Evolutionary conservation across 2,888 invertebrate genomes (phyloP), one percentile per base, ranked within the genome.

Genomic region (Rhorus exstirpatorius): DNA sequence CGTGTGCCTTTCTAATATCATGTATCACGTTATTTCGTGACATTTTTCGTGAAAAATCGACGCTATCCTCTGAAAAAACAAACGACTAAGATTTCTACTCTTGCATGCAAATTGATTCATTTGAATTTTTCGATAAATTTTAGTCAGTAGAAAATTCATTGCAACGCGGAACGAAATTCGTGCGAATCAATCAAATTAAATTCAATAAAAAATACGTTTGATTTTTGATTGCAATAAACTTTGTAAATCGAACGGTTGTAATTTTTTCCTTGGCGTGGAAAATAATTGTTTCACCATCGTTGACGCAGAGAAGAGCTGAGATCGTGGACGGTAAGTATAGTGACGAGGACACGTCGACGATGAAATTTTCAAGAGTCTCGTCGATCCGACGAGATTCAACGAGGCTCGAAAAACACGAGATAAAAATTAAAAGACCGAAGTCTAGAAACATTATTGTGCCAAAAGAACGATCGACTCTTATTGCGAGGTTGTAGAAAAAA

Each of bases 271-370:
- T 6, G 31, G 46, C 19, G 19, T 61, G 24, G 58, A 65, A 67
- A 65, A 58, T n/a, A 19, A 55, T 3, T 60, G 10, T 17, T 44
- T 71, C 31, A 87, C 90, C 88, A 81, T 83, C 65, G 8, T 65
- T 60, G 31, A 78, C 26, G 61, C 90, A 90, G 44, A 89, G 72
- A 67, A 88, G 84, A 26, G 82, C 84, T 19, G 87, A 87, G 10
- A 89, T 14, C 3, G 84, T 86, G 1, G 86, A 78, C 1, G 88
- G 84, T 17, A 84, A 75, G 14, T 86, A 87, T 0, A 90, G 68
- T 17, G 72, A 38, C 1, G 79, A 70, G 1, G 81, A 80, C 4
- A 81, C 86, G 31, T 90, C 86, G 24, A 78, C 61, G 21, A 90
- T 78, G 46, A 90, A 83, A 12, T 75, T 78, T 12, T 67, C 83